Conservation (phyloP, 2,113 vertebrate genomes). For the Mobula birostris region DNA sequence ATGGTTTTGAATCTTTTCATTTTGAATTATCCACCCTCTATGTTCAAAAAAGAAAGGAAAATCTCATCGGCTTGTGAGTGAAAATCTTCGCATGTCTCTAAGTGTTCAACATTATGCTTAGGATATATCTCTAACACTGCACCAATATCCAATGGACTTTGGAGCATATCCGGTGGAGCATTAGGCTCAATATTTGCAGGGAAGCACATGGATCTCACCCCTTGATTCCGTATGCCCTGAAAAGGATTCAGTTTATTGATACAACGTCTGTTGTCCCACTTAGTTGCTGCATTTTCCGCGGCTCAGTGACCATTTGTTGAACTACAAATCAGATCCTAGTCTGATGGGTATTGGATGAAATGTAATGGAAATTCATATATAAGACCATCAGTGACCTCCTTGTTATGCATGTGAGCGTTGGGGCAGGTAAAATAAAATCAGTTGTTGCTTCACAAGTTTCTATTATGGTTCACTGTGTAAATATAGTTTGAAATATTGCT, state of each 20-base stretch:
- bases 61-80: not conserved
- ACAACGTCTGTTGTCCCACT: not conserved
- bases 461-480: too few species aligned
- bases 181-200: not conserved
- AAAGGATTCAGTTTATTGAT: not conserved
- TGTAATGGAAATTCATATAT: too few species aligned
- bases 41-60: not conserved
- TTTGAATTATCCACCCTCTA: not conserved
- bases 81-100: not conserved
- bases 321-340: not conserved
- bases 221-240: not conserved
- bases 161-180: too few species aligned
- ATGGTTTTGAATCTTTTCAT: not conserved
- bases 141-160: not conserved
- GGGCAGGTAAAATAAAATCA: too few species aligned
- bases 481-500: too few species aligned
- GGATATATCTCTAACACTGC: not conserved
- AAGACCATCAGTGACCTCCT: too few species aligned
- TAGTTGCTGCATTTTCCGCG: not conserved
- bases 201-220: not conserved
- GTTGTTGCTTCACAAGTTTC: too few species aligned
- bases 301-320: not conserved
- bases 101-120: not conserved
- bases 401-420: too few species aligned
- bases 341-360: too few species aligned